A percentile compares a stretch with the other conserved stretches of the same genome.
Conservation (phyloP, 64 coral and sea anemone genomes). For the Porites australiensis region DNA sequence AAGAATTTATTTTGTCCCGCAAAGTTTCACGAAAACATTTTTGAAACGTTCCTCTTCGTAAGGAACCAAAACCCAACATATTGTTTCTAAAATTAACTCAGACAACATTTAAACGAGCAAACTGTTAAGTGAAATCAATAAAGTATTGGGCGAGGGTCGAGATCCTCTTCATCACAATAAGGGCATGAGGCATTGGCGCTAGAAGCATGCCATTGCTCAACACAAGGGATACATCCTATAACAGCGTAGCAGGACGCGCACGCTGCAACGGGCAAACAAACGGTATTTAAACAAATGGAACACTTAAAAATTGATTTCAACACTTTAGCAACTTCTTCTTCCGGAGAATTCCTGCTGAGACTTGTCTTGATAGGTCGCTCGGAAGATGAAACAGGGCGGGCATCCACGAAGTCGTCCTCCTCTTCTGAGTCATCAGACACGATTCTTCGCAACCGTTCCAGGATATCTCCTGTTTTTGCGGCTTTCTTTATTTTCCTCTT, state of each 20-base stretch:
- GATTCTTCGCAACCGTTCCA: neutral
- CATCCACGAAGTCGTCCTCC: conserved; percentile 60
- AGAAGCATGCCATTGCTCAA: conserved; percentile 69
- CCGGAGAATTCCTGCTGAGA: neutral
- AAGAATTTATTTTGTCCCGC: conserved; percentile 1
- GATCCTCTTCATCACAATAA: no score
- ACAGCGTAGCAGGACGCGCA: conserved; percentile 64
- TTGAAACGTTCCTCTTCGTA: neutral
- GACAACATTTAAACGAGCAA: conserved; percentile 3
- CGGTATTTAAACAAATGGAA: conserved; percentile 58
- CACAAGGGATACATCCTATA: conserved; percentile 71
- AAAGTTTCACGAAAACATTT: neutral
- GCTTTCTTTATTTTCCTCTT: conserved; percentile 37
- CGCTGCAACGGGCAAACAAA: conserved; percentile 47
- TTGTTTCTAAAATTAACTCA: conserved; percentile 1
- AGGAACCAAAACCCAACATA: conserved; percentile 13
- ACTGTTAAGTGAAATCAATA: conserved; percentile 1
- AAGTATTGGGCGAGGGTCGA: neutral
- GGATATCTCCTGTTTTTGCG: neutral
- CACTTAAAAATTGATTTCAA: conserved; percentile 59
- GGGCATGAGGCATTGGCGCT: conserved; percentile 6
- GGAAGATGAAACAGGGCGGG: neutral
- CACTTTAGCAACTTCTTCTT: conserved; percentile 36
- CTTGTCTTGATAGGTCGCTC: neutral
- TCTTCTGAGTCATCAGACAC: conserved; percentile 26